A percentile compares a stretch with the other conserved stretches of the same genome.
Evolutionary conservation across 2,797 vertebrate species (phyloP).

Genomic region (Meriones psammophilus): DNA sequence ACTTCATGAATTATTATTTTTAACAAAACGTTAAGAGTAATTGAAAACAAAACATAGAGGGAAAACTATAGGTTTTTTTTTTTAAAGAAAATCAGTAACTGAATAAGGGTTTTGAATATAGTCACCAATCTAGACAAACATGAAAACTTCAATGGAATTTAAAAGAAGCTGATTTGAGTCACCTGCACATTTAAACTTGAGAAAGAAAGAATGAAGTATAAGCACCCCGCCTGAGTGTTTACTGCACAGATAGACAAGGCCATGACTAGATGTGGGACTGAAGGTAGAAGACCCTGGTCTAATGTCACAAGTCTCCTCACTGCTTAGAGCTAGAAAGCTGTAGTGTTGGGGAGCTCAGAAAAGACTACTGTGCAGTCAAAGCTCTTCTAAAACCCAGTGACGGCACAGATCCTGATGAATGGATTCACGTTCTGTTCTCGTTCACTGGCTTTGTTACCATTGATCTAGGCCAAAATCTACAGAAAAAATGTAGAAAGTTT

Average conservation of each 20-base stretch:
- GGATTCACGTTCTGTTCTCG: background rate
- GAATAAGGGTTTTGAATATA: background rate
- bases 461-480: background rate
- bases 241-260: background rate
- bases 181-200: background rate
- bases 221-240: background rate
- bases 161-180: background rate
- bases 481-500: slow-evolving; percentile 3
- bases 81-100: background rate
- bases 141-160: slow-evolving; percentile 21
- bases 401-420: background rate
- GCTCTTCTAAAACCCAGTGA: slow-evolving; percentile 5
- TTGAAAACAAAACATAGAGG: background rate
- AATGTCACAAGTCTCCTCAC: background rate
- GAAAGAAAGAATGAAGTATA: background rate
- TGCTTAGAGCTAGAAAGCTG: background rate
- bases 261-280: background rate
- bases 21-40: background rate
- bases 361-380: background rate
- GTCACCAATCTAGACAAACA: background rate
- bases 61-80: background rate
- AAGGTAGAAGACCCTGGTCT: background rate
- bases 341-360: background rate
- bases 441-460: background rate
- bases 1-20: slow-evolving; percentile 8